phyloP scores from a whole-genome alignment of 2,888 invertebrate species.

The Vanessa cardui region DNA sequence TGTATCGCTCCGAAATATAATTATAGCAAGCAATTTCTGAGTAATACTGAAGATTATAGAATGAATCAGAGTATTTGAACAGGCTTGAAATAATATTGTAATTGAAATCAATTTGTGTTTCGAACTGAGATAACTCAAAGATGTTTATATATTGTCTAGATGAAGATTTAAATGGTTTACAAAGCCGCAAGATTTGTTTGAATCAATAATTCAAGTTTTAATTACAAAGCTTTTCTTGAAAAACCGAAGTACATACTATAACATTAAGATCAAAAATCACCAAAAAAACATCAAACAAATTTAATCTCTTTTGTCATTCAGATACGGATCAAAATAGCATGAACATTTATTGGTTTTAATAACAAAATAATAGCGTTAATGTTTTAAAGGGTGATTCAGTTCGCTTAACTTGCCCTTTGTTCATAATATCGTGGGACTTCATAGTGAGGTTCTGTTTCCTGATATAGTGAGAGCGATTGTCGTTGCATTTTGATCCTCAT shows the following conservation, averaged over 20 bases:
- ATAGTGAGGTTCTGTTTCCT: neutral
- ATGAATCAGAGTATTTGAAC: no score
- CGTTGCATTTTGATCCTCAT: neutral
- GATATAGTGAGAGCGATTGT: neutral
- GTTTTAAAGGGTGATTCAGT: constrained; percentile 9
- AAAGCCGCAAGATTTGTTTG: constrained; percentile 14
- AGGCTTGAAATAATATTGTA: neutral
- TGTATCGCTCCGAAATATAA: no score
- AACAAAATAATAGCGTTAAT: neutral
- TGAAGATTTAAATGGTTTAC: neutral
- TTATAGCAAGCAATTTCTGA: no score
- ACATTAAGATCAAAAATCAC: neutral
- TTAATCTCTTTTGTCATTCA: neutral
- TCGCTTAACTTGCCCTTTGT: constrained; percentile 7
- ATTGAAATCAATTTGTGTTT: neutral
- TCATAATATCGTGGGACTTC: constrained; percentile 6
- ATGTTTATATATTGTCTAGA: neutral
- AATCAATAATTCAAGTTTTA: constrained; percentile 33
- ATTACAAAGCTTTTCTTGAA: constrained; percentile 26
- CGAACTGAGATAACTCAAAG: neutral
- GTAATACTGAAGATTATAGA: no score
- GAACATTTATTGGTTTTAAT: neutral
- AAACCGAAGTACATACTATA: neutral
- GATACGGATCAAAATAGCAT: neutral
- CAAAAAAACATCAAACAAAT: neutral